Conservation (phyloP, 1,140 invertebrate species). For the Acromyrmex charruanus region DNA sequence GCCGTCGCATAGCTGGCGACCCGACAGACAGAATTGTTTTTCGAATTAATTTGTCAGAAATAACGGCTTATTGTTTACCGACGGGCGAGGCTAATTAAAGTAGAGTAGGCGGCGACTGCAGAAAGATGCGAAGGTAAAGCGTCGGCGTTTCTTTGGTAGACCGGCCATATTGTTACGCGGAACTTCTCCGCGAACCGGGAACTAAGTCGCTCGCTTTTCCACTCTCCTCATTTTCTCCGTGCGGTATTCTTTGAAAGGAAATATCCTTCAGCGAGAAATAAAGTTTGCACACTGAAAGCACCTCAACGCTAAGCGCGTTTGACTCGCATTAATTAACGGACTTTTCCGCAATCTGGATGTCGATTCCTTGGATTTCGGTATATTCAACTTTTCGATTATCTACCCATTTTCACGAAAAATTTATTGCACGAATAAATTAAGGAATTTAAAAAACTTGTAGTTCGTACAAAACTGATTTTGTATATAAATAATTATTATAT, state of each 20-base stretch:
- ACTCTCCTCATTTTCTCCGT: conserved; percentile 35
- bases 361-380: conserved; percentile 51
- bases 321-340: conserved; percentile 58
- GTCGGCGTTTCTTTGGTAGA: conserved; percentile 60
- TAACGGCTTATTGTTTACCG: conserved; percentile 74
- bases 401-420: conserved; percentile 21
- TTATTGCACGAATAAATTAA: conserved; percentile 9
- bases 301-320: conserved; percentile 45
- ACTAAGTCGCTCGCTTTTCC: conserved; percentile 37
- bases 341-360: conserved; percentile 40
- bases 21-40: conserved; percentile 67
- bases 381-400: conserved; percentile 41
- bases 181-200: conserved; percentile 49
- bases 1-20: not conserved
- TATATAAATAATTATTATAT: not conserved
- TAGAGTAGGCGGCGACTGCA: conserved; percentile 5
- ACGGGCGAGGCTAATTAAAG: conserved; percentile 74
- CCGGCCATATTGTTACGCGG: conserved; percentile 62
- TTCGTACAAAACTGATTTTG: not conserved
- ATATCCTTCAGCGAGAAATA: conserved; percentile 49
- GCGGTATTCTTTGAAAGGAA: conserved; percentile 38
- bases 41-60: conserved; percentile 77
- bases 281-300: conserved; percentile 52
- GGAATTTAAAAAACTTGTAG: not conserved
- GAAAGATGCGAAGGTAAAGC: conserved; percentile 9